Base-by-base conservation (phyloP, 2,797 vertebrate genomes). In the Sarcoramphus papa region DNA sequence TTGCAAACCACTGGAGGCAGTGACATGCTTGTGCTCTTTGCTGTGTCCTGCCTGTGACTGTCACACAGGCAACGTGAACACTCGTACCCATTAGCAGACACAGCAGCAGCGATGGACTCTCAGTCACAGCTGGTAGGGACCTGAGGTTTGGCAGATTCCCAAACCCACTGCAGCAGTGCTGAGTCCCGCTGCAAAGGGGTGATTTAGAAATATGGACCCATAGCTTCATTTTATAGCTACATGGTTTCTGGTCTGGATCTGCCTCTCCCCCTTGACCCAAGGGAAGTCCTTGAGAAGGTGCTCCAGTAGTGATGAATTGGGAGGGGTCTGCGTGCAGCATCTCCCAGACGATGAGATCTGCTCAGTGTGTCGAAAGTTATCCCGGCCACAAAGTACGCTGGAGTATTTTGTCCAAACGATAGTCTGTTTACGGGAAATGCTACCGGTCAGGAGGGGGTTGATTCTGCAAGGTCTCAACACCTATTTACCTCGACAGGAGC, bases 61-160 rank as follows among this genome's bases (percentile, higher is more conserved):
- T 20, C n/a, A 18, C 14, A 72, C 43, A 62, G 56, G 17, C 4
- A 53, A 16, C 4, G 6, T 0, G 7, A 35, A 18, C 9, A 8
- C 43, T 89, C 0, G 0, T 12, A 31, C 40, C 40, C 31, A 1
- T 31, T 4, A 41, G 53, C 69, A 88, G 59, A 16, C 12, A 3
- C 0, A 4, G 78, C 56, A 57, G 85, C 75, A 69, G 30, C 4
- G 30, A 43, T 37, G 73, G 47, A 9, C 21, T 53, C 53, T 33
- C 51, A 20, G 63, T 21, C 81, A 51, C 60, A 50, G 45, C 60
- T 28, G 72, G 40, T 19, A 54, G 9, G 54, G 54, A 57, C 19
- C 24, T 7, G 16, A 45, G 43, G 23, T 37, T 40, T 81, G 59
- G 25, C 53, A 83, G 8, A 18, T 14, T 37, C 33, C 56, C 60